Conservation (phyloP, 2,888 invertebrate species). For the Mythimna pallens region DNA sequence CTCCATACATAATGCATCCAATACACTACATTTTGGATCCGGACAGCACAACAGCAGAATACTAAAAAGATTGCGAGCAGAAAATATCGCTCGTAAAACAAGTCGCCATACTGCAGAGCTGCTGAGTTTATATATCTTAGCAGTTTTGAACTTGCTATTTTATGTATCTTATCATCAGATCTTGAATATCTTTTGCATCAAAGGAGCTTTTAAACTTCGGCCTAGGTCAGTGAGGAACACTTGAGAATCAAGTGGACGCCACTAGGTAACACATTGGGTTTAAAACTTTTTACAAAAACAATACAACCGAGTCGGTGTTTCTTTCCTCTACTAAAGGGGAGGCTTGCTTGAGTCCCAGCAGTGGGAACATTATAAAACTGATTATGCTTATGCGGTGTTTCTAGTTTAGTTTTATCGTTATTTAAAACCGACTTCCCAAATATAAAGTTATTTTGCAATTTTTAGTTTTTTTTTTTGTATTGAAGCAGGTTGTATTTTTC, state of each 20-base stretch:
- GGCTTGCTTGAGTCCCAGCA: too few species aligned
- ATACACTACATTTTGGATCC: conserved; percentile 39
- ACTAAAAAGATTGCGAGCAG: conserved; percentile 23
- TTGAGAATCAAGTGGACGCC: conserved; percentile 9
- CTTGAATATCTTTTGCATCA: conserved; percentile 9
- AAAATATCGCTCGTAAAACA: conserved; percentile 41
- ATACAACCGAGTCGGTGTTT: too few species aligned
- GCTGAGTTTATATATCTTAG: conserved; percentile 11
- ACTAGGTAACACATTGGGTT: not conserved
- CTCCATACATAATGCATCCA: conserved; percentile 33
- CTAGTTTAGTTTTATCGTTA: too few species aligned
- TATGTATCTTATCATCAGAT: conserved; percentile 8
- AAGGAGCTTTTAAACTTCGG: conserved; percentile 13
- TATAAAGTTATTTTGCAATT: too few species aligned
- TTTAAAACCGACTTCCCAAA: too few species aligned
- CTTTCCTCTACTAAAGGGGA: too few species aligned
- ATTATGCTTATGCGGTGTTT: too few species aligned
- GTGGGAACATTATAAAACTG: too few species aligned
- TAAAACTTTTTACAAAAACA: not conserved
- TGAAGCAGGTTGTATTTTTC: too few species aligned
- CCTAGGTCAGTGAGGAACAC: not conserved
- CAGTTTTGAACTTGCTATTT: conserved; percentile 5
- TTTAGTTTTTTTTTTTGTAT: too few species aligned
- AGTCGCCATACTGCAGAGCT: conserved; percentile 14
- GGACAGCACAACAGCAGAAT: conserved; percentile 23